Conservation (phyloP, 2,113 vertebrate genomes). For the Lepus americanus region DNA sequence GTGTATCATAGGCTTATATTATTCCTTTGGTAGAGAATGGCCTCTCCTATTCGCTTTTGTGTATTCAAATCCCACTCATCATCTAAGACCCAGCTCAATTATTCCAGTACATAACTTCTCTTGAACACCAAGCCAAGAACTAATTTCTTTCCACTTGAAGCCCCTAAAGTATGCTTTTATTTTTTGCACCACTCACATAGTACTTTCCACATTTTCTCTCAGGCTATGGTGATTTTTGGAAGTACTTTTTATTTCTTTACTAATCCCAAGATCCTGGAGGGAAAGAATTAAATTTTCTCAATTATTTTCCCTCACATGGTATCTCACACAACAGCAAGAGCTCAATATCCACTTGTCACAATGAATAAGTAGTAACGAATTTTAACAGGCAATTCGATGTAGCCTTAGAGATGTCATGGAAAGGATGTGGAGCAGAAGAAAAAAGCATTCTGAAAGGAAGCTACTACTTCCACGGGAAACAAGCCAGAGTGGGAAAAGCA, state of each 20-base stretch:
- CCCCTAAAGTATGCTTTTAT: background rate
- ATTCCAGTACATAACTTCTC: background rate
- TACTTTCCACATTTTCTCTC: background rate
- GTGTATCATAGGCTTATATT: background rate
- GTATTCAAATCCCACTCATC: background rate
- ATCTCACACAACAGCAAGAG: background rate
- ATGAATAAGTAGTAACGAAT: background rate
- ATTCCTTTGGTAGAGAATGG: background rate
- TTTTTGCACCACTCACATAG: background rate
- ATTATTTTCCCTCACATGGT: background rate
- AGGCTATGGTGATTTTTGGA: background rate
- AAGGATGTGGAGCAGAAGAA: conserved; percentile 41
- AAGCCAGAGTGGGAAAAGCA: conserved; percentile 57
- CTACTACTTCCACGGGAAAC: background rate
- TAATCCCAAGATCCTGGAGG: background rate
- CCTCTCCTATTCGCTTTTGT: background rate
- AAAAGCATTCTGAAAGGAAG: conserved; percentile 37
- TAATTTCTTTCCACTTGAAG: background rate
- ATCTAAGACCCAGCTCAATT: background rate
- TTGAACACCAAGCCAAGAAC: background rate
- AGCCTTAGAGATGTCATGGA: background rate
- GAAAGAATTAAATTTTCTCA: background rate
- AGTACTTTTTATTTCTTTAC: background rate
- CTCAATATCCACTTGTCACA: background rate
- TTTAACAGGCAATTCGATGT: background rate